phyloP scores from a whole-genome alignment of 1,140 invertebrate species.

The Leptoteleia sp. region DNA sequence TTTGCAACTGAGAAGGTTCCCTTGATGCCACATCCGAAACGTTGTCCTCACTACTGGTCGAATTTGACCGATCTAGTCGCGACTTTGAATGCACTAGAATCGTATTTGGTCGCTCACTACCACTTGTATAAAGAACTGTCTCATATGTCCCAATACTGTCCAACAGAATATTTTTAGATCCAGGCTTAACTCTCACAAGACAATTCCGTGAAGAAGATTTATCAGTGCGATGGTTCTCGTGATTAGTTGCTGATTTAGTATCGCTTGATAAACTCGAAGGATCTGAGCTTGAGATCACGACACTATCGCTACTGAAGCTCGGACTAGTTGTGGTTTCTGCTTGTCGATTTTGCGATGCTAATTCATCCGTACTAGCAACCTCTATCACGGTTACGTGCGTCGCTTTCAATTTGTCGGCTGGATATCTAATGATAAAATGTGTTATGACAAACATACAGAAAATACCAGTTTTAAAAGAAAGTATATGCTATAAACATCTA shows the following conservation, averaged over 20 bases:
- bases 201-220: slow-evolving; percentile 83
- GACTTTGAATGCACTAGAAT: slow-evolving; percentile 75
- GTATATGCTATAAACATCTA: too few species aligned
- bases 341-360: slow-evolving; percentile 50
- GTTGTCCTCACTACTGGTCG: slow-evolving; percentile 76
- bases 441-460: too few species aligned
- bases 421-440: too few species aligned
- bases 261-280: slow-evolving; percentile 78
- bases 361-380: slow-evolving; percentile 70
- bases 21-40: slow-evolving; percentile 62
- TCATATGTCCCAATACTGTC: slow-evolving; percentile 87
- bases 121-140: slow-evolving; percentile 84
- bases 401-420: slow-evolving; percentile 39
- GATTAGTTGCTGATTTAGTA: slow-evolving; percentile 15
- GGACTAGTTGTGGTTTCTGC: slow-evolving; percentile 73
- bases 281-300: slow-evolving; percentile 77
- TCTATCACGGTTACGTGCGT: slow-evolving; percentile 74
- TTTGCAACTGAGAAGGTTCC: slow-evolving; percentile 81
- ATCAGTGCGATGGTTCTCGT: slow-evolving; percentile 13
- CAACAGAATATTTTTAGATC: slow-evolving; percentile 88
- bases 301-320: slow-evolving; percentile 77
- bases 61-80: slow-evolving; percentile 69
- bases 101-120: slow-evolving; percentile 69
- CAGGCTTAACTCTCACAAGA: slow-evolving; percentile 86
- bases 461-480: too few species aligned